phyloP scores from a whole-genome alignment of 2,797 vertebrate genomes.

The Sarcophilus harrisii region DNA sequence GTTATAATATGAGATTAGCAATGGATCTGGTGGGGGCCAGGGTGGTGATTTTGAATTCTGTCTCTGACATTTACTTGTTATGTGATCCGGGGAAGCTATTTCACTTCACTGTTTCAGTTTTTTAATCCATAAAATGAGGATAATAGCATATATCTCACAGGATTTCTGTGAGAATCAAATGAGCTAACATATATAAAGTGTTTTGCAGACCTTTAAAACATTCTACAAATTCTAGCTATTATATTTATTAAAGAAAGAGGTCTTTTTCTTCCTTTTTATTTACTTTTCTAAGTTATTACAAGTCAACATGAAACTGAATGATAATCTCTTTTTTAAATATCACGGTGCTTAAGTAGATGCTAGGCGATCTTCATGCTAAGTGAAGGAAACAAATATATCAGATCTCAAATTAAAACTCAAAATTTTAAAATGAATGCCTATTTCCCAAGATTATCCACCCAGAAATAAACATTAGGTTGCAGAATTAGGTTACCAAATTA shows the following conservation, averaged over 20 bases:
- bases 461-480: neutral
- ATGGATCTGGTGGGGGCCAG: too few species aligned
- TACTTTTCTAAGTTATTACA: conserved; percentile 46
- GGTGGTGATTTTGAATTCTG: neutral
- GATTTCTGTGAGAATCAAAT: neutral
- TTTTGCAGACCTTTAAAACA: neutral
- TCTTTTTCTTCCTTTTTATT: conserved; percentile 46
- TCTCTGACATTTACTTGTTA: neutral
- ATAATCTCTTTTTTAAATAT: neutral
- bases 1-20: neutral
- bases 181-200: neutral
- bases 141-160: neutral
- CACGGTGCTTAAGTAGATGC: neutral
- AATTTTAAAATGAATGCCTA: neutral
- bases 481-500: conserved; percentile 2
- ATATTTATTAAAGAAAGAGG: conserved; percentile 31
- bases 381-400: conserved; percentile 19
- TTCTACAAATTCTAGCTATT: neutral
- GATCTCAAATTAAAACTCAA: neutral
- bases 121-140: neutral
- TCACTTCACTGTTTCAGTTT: neutral
- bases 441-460: neutral
- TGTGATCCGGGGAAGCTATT: neutral
- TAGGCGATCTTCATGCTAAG: conserved; percentile 24
- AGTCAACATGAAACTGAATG: conserved; percentile 12